Base-by-base conservation (phyloP, 2,113 vertebrate species). In the Bambusicola thoracicus region DNA sequence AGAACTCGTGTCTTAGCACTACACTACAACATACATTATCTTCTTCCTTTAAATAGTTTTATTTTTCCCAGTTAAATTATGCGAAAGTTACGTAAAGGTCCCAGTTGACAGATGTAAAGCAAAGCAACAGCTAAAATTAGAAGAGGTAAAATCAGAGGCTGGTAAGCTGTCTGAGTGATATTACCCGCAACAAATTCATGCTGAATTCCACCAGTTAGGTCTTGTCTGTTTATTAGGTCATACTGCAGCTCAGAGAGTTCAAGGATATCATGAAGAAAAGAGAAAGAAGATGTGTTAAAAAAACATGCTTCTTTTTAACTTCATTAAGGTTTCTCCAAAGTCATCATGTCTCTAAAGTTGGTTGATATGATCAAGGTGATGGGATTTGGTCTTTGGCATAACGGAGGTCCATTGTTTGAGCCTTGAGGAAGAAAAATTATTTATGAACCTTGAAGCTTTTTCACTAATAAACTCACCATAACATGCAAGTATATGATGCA, bases 101-200 rank as follows among this genome's bases (percentile, higher is more conserved):
- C 18, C 17, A 78, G 55, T 6, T 93, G 75, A 83, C 79, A 89
- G 79, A 77, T 83, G 63, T 87, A 85, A 91, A 82, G 89, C 61
- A 82, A 89, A 82, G 81, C 87, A 89, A 46, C 38, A 77, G 34
- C 87, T 96, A 94, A 89, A 93, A 85, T 95, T 91, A 85, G 87
- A 92, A 87, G 56, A 92, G 38, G 36, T 86, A 92, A 94, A 96
- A 94, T 94, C 80, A 95, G 79, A 87, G 51, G n/a, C 69, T 85
- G 24, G 18, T 30, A 87, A 91, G 27, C 53, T 84, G 34, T 88
- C 67, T 89, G 67, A 73, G 58, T 72, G 38, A 70, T 89, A 55
- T 74, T 77, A 74, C 8, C 62, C 85, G 59, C 75, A 70, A 70
- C 49, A 87, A 72, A 87, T 90, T 80, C 85, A 43, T 89, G 51